Conservation (phyloP, 2,113 vertebrate species). For the Lepus americanus region DNA sequence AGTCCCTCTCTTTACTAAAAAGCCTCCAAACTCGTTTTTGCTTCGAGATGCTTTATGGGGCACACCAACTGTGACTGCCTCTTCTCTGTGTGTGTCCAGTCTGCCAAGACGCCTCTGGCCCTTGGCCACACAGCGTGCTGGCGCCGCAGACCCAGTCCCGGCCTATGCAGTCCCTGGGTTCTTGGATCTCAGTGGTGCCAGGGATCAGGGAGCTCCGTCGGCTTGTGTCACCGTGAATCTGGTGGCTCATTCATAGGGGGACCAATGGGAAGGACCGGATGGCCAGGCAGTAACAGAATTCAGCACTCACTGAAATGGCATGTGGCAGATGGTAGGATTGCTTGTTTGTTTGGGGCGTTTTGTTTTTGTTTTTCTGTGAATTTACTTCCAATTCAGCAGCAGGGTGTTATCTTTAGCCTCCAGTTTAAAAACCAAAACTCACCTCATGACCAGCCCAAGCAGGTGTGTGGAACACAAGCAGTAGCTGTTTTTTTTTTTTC, state of each 20-base stretch:
- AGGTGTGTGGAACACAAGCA: neutral
- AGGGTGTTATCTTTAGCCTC: neutral
- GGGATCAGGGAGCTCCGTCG: neutral
- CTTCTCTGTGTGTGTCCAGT: neutral
- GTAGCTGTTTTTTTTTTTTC: neutral
- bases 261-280: neutral
- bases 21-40: neutral
- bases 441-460: neutral
- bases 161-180: neutral
- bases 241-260: neutral
- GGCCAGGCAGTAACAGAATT: neutral
- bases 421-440: neutral
- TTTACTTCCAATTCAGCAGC: slow-evolving; percentile 2
- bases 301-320: neutral
- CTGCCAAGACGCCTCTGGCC: neutral
- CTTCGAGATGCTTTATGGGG: neutral
- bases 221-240: neutral
- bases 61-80: neutral
- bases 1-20: neutral
- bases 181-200: neutral
- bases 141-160: neutral
- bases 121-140: neutral
- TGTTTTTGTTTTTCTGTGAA: neutral
- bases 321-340: neutral
- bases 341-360: neutral